Conservation (phyloP, 2,113 vertebrate genomes). For the Madoqua kirkii region DNA sequence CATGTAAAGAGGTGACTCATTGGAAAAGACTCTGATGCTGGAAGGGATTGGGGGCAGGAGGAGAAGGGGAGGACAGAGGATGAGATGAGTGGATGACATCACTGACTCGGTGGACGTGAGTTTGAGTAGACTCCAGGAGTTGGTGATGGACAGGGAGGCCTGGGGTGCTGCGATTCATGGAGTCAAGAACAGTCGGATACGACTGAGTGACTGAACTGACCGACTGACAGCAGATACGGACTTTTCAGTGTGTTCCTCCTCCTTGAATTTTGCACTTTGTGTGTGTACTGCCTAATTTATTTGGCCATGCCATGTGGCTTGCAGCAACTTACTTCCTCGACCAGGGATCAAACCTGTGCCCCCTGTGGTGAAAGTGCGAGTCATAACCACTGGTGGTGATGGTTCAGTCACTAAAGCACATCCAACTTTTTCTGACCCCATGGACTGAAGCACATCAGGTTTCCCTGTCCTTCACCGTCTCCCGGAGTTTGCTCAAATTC, state of each 20-base stretch:
- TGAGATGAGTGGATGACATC: too few species aligned
- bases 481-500: background rate
- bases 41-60: too few species aligned
- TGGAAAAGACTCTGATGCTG: too few species aligned
- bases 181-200: rapidly evolving
- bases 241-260: background rate
- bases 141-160: too few species aligned
- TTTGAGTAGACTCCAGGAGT: too few species aligned
- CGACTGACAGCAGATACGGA: rapidly evolving
- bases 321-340: background rate
- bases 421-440: background rate
- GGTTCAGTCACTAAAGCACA: background rate
- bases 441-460: background rate
- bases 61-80: too few species aligned
- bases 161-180: too few species aligned
- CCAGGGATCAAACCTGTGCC: background rate
- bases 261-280: background rate
- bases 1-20: too few species aligned
- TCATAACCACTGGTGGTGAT: background rate
- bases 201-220: too few species aligned
- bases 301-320: background rate
- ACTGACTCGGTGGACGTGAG: too few species aligned
- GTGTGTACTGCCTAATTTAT: background rate
- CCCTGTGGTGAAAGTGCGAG: rapidly evolving
- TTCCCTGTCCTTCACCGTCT: background rate